phyloP scores from a whole-genome alignment of 2,797 vertebrate genomes.

The Hybognathus amarus region DNA sequence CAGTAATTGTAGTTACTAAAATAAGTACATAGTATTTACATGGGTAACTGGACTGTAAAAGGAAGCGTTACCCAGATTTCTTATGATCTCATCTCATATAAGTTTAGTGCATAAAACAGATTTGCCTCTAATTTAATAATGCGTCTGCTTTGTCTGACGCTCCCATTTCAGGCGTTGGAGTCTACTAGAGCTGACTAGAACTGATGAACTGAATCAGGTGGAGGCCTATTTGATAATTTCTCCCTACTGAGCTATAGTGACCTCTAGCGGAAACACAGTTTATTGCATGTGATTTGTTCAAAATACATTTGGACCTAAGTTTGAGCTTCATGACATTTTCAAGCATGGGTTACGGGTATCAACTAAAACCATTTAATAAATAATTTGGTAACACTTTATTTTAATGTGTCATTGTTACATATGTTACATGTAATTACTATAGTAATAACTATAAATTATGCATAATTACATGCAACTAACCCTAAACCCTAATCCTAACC shows the following conservation, averaged over 20 bases:
- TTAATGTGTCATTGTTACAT: too few species aligned
- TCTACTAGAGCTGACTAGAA: neutral
- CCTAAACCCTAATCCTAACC: too few species aligned
- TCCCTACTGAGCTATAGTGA: neutral
- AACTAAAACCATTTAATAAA: neutral
- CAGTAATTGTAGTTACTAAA: too few species aligned
- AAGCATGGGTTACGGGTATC: too few species aligned
- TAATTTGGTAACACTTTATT: too few species aligned
- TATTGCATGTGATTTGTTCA: neutral
- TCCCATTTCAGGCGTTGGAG: neutral
- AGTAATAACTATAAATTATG: too few species aligned
- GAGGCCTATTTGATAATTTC: neutral
- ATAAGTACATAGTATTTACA: too few species aligned
- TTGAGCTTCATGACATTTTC: neutral
- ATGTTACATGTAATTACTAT: too few species aligned
- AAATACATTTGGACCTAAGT: neutral
- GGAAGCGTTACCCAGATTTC: too few species aligned
- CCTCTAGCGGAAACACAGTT: conserved; percentile 5
- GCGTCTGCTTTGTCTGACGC: neutral
- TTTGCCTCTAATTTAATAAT: too few species aligned
- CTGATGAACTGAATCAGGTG: neutral
- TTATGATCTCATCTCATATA: neutral
- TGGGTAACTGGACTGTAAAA: too few species aligned
- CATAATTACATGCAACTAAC: too few species aligned
- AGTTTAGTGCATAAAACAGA: neutral